Evolutionary conservation across 2,113 vertebrate species (phyloP).

Genomic region (Strigops habroptila): DNA sequence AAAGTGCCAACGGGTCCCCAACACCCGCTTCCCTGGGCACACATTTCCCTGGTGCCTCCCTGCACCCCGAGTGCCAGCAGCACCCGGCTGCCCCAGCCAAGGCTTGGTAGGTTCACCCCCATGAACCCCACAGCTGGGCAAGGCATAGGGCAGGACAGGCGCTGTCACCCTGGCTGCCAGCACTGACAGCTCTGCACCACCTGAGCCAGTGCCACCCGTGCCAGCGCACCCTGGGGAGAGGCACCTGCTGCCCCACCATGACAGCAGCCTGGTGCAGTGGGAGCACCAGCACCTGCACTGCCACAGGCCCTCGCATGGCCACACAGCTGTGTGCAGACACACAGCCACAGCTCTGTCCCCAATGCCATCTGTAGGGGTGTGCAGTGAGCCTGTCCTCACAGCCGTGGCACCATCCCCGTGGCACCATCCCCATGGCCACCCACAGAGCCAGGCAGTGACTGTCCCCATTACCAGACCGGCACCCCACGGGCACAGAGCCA

Average conservation of each 20-base stretch:
- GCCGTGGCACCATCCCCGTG: rapidly evolving
- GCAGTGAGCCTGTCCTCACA: not conserved
- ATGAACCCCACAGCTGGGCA: too few relatives aligned
- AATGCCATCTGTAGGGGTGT: rapidly evolving
- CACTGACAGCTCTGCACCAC: not conserved
- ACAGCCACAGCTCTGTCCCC: rapidly evolving
- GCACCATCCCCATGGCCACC: not conserved
- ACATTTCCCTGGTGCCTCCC: too few relatives aligned
- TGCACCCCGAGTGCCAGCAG: not conserved
- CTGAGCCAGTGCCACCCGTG: slow-evolving; percentile 35
- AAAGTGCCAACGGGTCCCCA: not conserved
- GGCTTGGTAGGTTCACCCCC: not conserved
- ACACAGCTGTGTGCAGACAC: rapidly evolving
- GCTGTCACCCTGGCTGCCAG: not conserved
- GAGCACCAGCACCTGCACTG: rapidly evolving
- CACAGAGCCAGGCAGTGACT: not conserved
- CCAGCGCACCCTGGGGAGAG: slow-evolving; percentile 14
- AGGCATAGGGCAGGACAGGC: not conserved
- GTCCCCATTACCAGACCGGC: rapidly evolving
- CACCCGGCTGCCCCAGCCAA: too few relatives aligned
- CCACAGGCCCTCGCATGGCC: rapidly evolving
- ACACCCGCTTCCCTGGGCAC: not conserved
- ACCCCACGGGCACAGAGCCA: not conserved
- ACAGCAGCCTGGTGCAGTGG: rapidly evolving
- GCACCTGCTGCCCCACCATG: not conserved